phyloP scores from a whole-genome alignment of 2,113 vertebrate species.

The Nipponia nippon region DNA sequence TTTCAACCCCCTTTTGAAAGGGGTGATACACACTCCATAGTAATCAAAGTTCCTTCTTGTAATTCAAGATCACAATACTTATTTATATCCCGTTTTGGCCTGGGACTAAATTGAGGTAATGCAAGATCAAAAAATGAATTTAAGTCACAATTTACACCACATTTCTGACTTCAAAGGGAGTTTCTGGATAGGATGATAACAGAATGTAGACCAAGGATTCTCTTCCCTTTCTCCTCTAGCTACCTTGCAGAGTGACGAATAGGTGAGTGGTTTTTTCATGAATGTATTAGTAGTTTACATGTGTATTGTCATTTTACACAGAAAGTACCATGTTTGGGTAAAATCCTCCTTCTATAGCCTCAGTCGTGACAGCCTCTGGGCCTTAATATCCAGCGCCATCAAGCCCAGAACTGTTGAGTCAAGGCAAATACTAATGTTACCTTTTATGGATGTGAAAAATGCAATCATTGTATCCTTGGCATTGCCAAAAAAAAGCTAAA shows the following conservation, averaged over 20 bases:
- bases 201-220: background rate
- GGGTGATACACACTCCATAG: background rate
- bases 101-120: background rate
- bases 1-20: constrained; percentile 6
- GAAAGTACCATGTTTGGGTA: background rate
- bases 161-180: background rate
- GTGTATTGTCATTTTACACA: background rate
- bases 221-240: background rate
- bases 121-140: background rate
- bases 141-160: background rate
- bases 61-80: background rate
- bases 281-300: background rate
- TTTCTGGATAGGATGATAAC: background rate
- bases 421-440: background rate
- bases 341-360: background rate
- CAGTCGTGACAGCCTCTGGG: background rate
- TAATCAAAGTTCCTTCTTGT: background rate
- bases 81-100: background rate
- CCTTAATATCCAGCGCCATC: background rate
- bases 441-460: constrained; percentile 43
- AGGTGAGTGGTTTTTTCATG: background rate
- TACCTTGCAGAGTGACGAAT: background rate
- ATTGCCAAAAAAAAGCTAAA: background rate
- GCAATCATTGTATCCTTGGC: background rate
- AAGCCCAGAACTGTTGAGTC: background rate